Evolutionary conservation across 2,113 vertebrate species (phyloP).

Genomic region (Chascanopsetta lugubris): DNA sequence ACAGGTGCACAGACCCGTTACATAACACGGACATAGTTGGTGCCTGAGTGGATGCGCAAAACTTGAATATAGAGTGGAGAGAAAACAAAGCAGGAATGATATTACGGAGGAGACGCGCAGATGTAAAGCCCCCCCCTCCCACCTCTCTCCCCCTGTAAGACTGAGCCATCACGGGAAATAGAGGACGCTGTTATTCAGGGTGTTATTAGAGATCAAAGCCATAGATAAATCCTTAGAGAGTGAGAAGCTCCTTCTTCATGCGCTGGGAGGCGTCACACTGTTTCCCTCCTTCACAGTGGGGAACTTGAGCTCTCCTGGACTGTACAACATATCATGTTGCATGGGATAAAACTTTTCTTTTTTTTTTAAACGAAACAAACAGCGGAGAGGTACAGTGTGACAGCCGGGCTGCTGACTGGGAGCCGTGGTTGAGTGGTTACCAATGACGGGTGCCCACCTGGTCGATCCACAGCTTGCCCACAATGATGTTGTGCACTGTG

Average conservation of each 20-base stretch:
- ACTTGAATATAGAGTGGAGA: neutral
- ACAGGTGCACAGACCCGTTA: neutral
- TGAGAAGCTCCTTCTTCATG: conserved; percentile 34
- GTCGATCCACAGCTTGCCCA: conserved; percentile 99
- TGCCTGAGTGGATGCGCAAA: no score
- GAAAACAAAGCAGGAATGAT: neutral
- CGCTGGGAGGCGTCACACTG: conserved; percentile 25
- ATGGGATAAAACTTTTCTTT: no score
- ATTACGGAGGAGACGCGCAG: conserved; percentile 2
- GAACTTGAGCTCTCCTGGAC: no score
- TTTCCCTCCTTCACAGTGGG: neutral
- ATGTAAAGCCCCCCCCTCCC: conserved; percentile 13
- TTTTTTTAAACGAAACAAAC: no score
- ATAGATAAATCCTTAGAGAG: conserved; percentile 54
- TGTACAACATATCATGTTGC: no score
- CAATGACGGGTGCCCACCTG: conserved; percentile 81
- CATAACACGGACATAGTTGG: no score
- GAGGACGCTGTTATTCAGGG: conserved; percentile 43
- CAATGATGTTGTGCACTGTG: conserved; percentile 98
- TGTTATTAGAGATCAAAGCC: conserved; percentile 63
- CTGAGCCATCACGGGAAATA: conserved; percentile 49
- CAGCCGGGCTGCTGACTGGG: neutral
- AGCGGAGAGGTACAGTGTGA: no score
- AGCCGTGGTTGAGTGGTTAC: conserved; percentile 2
- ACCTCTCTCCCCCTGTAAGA: conserved; percentile 27